These are phyloP conservation scores for Strix occidentalis DNA, from an alignment of 2,797 vertebrate genomes.

Conservation along the genomic window DNA sequence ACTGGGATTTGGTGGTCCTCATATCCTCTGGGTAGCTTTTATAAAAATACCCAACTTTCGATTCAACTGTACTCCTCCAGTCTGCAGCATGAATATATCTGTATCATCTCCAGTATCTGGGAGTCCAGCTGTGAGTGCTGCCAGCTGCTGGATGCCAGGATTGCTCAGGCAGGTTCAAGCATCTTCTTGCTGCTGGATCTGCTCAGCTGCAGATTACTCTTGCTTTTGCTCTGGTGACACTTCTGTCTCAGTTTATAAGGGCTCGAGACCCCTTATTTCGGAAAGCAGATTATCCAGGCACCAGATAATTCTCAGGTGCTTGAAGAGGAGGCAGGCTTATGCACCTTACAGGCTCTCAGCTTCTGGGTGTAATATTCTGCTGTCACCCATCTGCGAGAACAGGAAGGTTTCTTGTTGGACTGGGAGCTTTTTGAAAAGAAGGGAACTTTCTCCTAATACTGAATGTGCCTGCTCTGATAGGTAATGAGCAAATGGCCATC, in stretches of 20 bases:
- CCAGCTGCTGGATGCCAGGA: background rate
- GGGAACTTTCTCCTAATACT: background rate
- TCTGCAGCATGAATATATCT: background rate
- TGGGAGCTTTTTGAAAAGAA: background rate
- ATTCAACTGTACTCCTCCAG: background rate
- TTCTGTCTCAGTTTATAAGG: background rate
- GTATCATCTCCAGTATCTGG: background rate
- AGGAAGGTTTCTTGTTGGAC: background rate
- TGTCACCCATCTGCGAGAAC: background rate
- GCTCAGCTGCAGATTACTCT: background rate
- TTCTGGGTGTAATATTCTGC: background rate
- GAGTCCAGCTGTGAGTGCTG: background rate
- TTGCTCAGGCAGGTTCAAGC: background rate
- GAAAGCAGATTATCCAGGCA: background rate
- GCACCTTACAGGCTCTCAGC: background rate
- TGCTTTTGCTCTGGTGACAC: background rate
- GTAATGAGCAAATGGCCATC: background rate
- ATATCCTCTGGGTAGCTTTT: background rate
- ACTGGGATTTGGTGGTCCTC: background rate
- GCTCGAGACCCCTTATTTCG: background rate
- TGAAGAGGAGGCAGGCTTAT: background rate
- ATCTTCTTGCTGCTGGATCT: background rate
- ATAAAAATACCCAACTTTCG: background rate
- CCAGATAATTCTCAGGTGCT: background rate
- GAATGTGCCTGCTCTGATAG: rapidly evolving